These are phyloP conservation scores for Coranthus polyacanthus DNA, from an alignment of 2,797 vertebrate genomes.

Conservation along the genomic window DNA sequence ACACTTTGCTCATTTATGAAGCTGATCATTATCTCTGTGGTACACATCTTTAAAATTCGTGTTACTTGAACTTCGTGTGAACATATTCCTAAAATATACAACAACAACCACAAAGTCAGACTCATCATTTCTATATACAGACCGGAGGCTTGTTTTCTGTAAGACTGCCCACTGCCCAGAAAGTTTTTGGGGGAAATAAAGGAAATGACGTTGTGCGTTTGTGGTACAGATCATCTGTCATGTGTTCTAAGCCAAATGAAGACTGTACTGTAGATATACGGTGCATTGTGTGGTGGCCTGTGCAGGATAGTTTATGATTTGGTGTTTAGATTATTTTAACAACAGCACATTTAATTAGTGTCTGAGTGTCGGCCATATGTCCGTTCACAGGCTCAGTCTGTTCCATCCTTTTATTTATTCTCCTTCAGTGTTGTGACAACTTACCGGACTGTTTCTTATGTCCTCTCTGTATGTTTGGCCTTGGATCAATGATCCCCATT, in stretches of 20 bases:
- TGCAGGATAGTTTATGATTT: conserved; percentile 1
- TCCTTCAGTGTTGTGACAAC: conserved; percentile 24
- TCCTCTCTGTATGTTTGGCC: conserved; percentile 36
- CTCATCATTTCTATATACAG: background rate
- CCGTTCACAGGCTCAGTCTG: background rate
- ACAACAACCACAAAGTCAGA: background rate
- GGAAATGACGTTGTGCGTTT: conserved; percentile 14
- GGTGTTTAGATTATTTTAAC: background rate
- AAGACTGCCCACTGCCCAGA: background rate
- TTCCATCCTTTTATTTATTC: background rate
- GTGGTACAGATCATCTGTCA: background rate
- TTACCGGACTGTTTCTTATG: conserved; percentile 8
- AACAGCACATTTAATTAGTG: background rate
- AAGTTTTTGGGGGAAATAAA: background rate
- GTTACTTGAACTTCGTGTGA: no score
- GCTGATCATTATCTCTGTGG: no score
- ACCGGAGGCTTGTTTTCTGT: background rate
- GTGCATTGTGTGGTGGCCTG: background rate
- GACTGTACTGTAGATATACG: background rate
- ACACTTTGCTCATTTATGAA: no score
- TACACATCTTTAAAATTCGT: no score
- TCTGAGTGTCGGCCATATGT: background rate
- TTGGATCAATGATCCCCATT: conserved; percentile 49
- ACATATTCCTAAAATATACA: no score
- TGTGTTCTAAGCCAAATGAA: conserved; percentile 21